A percentile compares a stretch with the other conserved stretches of the same genome.
These are phyloP conservation scores for Heliopora coerulea DNA, from an alignment of 92 coral and sea anemone genomes.

Conservation along the genomic window DNA sequence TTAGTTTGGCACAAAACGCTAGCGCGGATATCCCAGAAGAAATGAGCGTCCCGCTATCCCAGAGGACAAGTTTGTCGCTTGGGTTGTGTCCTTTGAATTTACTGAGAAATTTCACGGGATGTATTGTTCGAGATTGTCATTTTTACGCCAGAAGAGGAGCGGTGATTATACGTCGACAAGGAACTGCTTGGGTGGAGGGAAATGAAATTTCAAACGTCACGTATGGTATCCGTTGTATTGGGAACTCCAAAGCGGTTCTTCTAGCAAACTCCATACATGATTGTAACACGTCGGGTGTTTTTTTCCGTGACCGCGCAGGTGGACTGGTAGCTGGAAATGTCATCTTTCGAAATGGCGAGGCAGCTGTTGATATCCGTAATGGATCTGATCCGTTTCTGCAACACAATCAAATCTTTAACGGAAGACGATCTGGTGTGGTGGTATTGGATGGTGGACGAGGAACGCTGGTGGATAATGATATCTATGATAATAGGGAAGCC, in stretches of 20 bases:
- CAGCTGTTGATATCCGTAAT: constrained; percentile 91
- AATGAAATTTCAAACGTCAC: constrained; percentile 71
- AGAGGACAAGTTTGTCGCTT: constrained; percentile 55
- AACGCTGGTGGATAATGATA: constrained; percentile 79
- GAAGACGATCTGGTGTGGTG: constrained; percentile 85
- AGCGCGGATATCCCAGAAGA: constrained; percentile 61
- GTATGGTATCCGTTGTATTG: constrained; percentile 78
- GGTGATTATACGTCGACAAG: constrained; percentile 76
- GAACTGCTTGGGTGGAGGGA: constrained; percentile 93
- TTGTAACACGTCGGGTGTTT: constrained; percentile 87
- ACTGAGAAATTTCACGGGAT: constrained; percentile 78
- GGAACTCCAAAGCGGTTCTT: constrained; percentile 76
- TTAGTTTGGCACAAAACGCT: constrained; percentile 17
- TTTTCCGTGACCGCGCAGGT: constrained; percentile 82
- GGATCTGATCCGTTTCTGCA: constrained; percentile 94
- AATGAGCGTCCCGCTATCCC: constrained; percentile 42
- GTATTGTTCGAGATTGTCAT: constrained; percentile 72
- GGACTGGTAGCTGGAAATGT: constrained; percentile 96
- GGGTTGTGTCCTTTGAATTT: constrained; percentile 66
- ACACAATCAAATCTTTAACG: constrained; percentile 87
- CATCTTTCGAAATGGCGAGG: constrained; percentile 82
- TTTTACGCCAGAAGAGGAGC: constrained; percentile 79
- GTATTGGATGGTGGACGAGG: constrained; percentile 93
- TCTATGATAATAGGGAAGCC: constrained; percentile 90
- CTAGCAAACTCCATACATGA: constrained; percentile 78